Percentiles rank a stretch among this genome's conserved stretches.
These are phyloP conservation scores for Frieseomelitta varia DNA, from an alignment of 1,140 invertebrate species.

Conservation along the genomic window DNA sequence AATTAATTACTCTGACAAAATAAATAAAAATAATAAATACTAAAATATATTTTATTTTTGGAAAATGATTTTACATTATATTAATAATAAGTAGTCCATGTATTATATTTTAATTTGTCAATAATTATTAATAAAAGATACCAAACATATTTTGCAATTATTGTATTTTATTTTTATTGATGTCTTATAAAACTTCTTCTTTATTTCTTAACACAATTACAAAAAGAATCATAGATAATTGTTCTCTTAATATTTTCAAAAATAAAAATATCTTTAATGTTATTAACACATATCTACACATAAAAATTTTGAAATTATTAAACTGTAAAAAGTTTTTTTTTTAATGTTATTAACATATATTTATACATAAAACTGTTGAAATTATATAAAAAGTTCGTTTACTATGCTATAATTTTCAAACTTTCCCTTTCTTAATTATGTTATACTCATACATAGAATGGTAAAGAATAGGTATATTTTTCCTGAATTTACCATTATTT, in stretches of 20 bases:
- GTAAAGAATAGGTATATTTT: conserved; percentile 48
- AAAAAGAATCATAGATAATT: neutral
- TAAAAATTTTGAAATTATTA: conserved; percentile 1
- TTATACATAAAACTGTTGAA: neutral
- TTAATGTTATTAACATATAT: neutral
- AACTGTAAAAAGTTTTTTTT: neutral
- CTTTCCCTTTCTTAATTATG: conserved; percentile 52
- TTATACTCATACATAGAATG: conserved; percentile 42
- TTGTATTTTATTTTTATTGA: conserved; percentile 18
- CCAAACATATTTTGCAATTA: conserved; percentile 15
- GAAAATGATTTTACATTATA: conserved; percentile 5
- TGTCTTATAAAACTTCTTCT: conserved; percentile 6
- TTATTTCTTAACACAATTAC: conserved; percentile 3
- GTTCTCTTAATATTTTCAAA: neutral
- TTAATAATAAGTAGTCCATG: conserved; percentile 4
- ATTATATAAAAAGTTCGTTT: conserved; percentile 7
- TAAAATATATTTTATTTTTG: conserved; percentile 42
- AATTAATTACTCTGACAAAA: conserved; percentile 26
- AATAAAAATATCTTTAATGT: neutral
- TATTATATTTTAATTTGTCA: conserved; percentile 37
- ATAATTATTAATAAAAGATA: conserved; percentile 37
- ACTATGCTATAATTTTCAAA: neutral
- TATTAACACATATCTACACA: neutral
- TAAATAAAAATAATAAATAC: conserved; percentile 13
- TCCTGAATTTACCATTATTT: conserved; percentile 48